Percentiles rank a stretch among this genome's conserved stretches.
Conservation (phyloP, 2,888 invertebrate species). For the Melangyna quadrimaculata region DNA sequence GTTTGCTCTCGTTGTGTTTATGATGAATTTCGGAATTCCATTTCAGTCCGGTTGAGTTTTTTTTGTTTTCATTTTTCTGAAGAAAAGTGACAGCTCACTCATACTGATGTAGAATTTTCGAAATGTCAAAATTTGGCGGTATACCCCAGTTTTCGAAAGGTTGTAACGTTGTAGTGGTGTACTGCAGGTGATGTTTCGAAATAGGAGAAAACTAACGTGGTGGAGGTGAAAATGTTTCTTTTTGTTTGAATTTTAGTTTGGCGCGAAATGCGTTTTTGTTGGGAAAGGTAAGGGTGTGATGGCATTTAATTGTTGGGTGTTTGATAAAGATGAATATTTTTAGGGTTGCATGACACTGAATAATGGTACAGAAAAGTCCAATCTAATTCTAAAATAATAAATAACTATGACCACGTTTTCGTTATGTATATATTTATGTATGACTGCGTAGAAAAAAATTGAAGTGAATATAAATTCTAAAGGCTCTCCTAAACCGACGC, state of each 20-base stretch:
- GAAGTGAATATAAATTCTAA: too few relatives aligned
- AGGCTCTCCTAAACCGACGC: too few relatives aligned
- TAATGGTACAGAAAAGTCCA: background rate
- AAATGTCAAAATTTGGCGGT: constrained; percentile 62
- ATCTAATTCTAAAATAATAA: too few relatives aligned
- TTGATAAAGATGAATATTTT: background rate
- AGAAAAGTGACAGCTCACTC: constrained; percentile 44
- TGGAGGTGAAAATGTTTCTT: constrained; percentile 44
- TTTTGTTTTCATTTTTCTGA: constrained; percentile 42
- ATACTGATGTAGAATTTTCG: constrained; percentile 37
- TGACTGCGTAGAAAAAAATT: too few relatives aligned
- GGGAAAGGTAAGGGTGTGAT: constrained; percentile 65
- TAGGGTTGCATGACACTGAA: constrained; percentile 30
- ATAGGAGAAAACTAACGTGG: constrained; percentile 19
- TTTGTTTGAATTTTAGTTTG: constrained; percentile 29
- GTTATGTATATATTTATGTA: too few relatives aligned
- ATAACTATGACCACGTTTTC: too few relatives aligned
- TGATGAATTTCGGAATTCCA: constrained; percentile 32
- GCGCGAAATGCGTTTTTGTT: constrained; percentile 57
- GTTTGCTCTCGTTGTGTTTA: constrained; percentile 27
- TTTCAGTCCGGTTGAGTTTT: constrained; percentile 37
- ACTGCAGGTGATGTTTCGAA: constrained; percentile 14
- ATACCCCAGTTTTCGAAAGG: constrained; percentile 22
- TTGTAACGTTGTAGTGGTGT: background rate
- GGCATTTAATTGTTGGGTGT: constrained; percentile 18